Evolutionary conservation across 2,888 invertebrate genomes (phyloP).

Genomic region (Loripinus fragilis): DNA sequence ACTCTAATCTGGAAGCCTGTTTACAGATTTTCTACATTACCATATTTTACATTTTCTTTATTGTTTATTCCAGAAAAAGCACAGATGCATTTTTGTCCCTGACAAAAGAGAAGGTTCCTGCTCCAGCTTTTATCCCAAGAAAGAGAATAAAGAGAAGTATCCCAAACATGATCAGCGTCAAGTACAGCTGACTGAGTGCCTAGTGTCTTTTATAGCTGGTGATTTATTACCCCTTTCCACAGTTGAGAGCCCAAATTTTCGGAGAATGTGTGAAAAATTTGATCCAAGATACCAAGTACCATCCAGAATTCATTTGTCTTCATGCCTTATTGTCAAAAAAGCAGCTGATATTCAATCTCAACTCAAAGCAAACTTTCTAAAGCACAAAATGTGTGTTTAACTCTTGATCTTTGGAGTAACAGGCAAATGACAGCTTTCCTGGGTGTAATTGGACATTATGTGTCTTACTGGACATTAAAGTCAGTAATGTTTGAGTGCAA

Average conservation of each 20-base stretch:
- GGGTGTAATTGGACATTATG: too few species aligned
- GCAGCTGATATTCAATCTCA: too few species aligned
- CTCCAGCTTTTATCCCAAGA: neutral
- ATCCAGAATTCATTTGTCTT: neutral
- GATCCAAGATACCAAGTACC: slow-evolving; percentile 19
- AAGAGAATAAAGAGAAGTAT: slow-evolving; percentile 35
- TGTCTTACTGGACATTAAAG: slow-evolving; percentile 28
- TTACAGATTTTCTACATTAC: too few species aligned
- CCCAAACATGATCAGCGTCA: slow-evolving; percentile 28
- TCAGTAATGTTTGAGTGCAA: slow-evolving; percentile 41
- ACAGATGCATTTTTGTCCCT: neutral
- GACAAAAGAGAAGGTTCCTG: neutral
- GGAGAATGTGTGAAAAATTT: slow-evolving; percentile 24
- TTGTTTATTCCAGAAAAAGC: neutral
- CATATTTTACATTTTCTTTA: too few species aligned
- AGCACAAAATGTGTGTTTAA: too few species aligned
- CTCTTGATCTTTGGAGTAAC: slow-evolving; percentile 45
- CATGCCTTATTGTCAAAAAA: slow-evolving; percentile 31
- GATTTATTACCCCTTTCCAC: slow-evolving; percentile 42
- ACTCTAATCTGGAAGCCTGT: too few species aligned
- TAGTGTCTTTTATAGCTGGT: slow-evolving; percentile 38
- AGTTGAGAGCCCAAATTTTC: slow-evolving; percentile 41
- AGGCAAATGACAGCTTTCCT: slow-evolving; percentile 46
- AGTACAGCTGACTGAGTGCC: slow-evolving; percentile 29
- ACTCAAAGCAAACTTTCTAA: too few species aligned